A percentile compares a stretch with the other conserved stretches of the same genome.
Evolutionary conservation across 2,113 vertebrate genomes (phyloP).

Genomic region (Nipponia nippon): DNA sequence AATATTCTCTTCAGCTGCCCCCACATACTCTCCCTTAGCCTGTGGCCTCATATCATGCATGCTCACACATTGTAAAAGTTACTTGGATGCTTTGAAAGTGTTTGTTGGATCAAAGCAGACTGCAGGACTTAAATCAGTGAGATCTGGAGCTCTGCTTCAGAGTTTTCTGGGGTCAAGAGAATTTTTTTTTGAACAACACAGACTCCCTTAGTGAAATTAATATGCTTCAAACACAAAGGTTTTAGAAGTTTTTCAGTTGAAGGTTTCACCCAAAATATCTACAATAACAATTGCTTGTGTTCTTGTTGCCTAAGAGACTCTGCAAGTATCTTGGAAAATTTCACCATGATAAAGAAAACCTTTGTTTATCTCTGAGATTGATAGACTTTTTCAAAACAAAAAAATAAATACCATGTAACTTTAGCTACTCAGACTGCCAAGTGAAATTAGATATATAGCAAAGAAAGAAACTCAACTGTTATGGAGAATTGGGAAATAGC

Average conservation of each 20-base stretch:
- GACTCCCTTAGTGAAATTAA: neutral
- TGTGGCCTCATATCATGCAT: neutral
- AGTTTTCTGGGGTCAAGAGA: neutral
- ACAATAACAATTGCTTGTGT: neutral
- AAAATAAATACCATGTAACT: neutral
- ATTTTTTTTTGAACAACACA: neutral
- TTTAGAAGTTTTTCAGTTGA: neutral
- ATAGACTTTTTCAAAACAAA: neutral
- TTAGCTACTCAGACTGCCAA: neutral
- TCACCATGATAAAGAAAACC: neutral
- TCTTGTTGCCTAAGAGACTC: slow-evolving; percentile 19
- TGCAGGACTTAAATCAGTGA: neutral
- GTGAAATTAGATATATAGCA: neutral
- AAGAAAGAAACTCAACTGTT: neutral
- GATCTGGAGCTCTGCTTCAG: neutral
- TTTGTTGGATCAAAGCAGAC: neutral
- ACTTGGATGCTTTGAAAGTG: neutral
- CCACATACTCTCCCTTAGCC: neutral
- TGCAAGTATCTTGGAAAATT: neutral
- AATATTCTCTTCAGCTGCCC: neutral
- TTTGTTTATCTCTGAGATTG: neutral
- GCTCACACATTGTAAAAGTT: neutral
- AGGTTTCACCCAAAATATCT: neutral
- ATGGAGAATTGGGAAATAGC: neutral
- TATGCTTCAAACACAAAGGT: neutral